A percentile compares a stretch with the other conserved stretches of the same genome.
Evolutionary conservation across 2,113 vertebrate species (phyloP).

Genomic region (Oryzias melastigma): DNA sequence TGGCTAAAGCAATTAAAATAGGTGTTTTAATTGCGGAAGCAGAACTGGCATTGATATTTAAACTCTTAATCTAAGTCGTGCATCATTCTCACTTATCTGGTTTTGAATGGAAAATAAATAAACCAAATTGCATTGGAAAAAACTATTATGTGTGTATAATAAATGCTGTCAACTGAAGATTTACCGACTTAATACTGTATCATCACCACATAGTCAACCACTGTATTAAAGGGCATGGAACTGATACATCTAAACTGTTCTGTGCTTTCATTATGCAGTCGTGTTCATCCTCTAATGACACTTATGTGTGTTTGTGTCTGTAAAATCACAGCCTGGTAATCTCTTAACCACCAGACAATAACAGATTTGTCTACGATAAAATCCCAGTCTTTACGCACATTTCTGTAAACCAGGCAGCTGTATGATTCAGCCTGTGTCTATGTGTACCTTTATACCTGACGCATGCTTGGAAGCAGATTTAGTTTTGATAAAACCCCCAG

Average conservation of each 20-base stretch:
- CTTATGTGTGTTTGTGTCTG: conserved; percentile 41
- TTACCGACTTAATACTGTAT: conserved; percentile 17
- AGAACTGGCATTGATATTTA: not conserved
- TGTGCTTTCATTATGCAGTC: conserved; percentile 8
- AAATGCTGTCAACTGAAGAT: conserved; percentile 33
- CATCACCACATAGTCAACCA: conserved; percentile 18
- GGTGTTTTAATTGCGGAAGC: not conserved
- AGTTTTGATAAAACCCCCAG: conserved; percentile 65
- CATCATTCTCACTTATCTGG: not conserved
- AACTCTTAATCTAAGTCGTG: not conserved
- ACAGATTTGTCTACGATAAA: conserved; percentile 71
- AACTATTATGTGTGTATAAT: conserved; percentile 5
- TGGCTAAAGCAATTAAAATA: not conserved
- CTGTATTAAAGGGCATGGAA: conserved; percentile 25
- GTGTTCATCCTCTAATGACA: conserved; percentile 50
- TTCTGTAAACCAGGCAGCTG: conserved; percentile 26
- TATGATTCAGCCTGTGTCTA: conserved; percentile 24
- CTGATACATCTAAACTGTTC: conserved; percentile 23
- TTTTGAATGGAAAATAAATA: not conserved
- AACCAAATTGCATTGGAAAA: not conserved
- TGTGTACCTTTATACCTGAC: conserved; percentile 20
- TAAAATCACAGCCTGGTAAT: conserved; percentile 60
- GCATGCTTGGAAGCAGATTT: conserved; percentile 54
- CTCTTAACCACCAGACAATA: conserved; percentile 66
- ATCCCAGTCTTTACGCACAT: conserved; percentile 51